phyloP scores from a whole-genome alignment of 2,113 vertebrate species.

The Xiphorhynchus elegans region DNA sequence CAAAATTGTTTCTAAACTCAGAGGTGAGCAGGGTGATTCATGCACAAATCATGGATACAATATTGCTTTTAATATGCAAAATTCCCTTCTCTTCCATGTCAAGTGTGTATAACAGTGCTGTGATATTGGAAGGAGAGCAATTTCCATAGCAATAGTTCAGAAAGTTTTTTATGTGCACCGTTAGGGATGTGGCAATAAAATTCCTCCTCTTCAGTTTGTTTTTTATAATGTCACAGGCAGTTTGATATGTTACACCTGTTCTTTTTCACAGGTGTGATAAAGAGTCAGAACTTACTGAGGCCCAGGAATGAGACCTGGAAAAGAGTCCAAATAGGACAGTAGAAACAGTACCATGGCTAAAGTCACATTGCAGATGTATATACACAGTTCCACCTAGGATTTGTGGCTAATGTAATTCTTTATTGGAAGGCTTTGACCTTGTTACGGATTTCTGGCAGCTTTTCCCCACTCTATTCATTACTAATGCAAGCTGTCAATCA shows the following conservation, averaged over 20 bases:
- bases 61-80: conserved; percentile 65
- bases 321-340: not conserved
- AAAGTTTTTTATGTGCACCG: conserved; percentile 14
- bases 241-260: not conserved
- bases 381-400: conserved; percentile 35
- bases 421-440: conserved; percentile 62
- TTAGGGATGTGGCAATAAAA: conserved; percentile 11
- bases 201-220: not conserved
- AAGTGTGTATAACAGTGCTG: not conserved
- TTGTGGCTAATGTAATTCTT: conserved; percentile 58
- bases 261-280: not conserved
- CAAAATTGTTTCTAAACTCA: conserved; percentile 36
- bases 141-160: conserved; percentile 54
- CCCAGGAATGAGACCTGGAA: not conserved
- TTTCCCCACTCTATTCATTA: conserved; percentile 53
- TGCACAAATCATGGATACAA: not conserved
- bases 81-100: not conserved
- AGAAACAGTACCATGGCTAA: not conserved
- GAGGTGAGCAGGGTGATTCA: conserved; percentile 25
- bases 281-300: not conserved
- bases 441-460: conserved; percentile 48
- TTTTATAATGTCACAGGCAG: not conserved
- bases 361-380: conserved; percentile 13
- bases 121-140: conserved; percentile 1
- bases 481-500: conserved; percentile 63